Evolutionary conservation across 2,797 vertebrate genomes (phyloP).

Genomic region (Astyanax mexicanus): DNA sequence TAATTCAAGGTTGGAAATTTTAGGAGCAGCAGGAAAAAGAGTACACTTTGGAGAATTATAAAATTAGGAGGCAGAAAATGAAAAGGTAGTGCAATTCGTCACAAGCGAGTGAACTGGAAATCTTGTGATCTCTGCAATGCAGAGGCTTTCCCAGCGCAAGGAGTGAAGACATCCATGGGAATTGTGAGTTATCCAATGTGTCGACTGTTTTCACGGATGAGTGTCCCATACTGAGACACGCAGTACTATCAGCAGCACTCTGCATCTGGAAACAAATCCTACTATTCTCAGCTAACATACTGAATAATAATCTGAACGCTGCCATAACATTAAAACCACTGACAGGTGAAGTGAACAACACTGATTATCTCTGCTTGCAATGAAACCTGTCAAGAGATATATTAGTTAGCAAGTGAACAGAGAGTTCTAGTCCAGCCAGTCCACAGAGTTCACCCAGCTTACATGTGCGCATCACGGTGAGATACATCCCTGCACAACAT

Average conservation of each 20-base stretch:
- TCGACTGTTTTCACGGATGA: conserved; percentile 27
- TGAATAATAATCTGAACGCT: neutral
- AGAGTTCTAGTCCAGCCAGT: no score
- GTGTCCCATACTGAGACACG: conserved; percentile 16
- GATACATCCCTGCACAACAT: no score
- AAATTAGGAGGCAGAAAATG: conserved; percentile 68
- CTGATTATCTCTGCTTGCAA: no score
- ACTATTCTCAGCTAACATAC: neutral
- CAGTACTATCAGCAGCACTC: neutral
- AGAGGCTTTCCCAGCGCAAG: conserved; percentile 14
- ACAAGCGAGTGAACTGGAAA: conserved; percentile 48
- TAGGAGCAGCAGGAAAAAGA: conserved; percentile 50
- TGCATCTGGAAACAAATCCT: neutral
- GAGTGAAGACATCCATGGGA: conserved; percentile 16
- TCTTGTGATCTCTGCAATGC: conserved; percentile 45
- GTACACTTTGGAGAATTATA: conserved; percentile 68
- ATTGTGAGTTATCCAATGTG: conserved; percentile 16
- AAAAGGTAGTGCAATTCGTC: conserved; percentile 64
- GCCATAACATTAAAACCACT: no score
- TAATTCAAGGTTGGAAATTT: conserved; percentile 79
- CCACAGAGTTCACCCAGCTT: no score
- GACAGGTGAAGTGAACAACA: no score
- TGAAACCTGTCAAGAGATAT: no score
- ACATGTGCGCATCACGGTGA: no score
- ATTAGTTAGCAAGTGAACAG: no score